Conservation (phyloP, 2,888 invertebrate genomes). For the Theretra japonica region DNA sequence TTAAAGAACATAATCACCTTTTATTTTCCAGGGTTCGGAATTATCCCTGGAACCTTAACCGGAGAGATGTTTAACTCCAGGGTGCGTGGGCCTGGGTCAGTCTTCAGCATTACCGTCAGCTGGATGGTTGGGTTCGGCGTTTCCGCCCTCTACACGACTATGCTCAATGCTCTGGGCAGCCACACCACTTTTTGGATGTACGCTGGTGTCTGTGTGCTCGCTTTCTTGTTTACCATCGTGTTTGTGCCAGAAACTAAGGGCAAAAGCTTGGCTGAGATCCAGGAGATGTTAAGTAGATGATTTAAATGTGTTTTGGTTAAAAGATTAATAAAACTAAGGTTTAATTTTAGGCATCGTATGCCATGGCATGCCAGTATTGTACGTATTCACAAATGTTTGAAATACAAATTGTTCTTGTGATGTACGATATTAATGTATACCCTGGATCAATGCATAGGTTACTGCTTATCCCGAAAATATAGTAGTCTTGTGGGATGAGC, state of each 20-base stretch:
- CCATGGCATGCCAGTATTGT: too few relatives aligned
- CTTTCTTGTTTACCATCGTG: slow-evolving; percentile 45
- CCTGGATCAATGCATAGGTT: too few relatives aligned
- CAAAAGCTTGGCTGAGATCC: slow-evolving; percentile 50
- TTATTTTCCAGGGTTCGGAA: slow-evolving; percentile 43
- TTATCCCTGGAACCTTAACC: slow-evolving; percentile 50
- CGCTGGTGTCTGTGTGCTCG: slow-evolving; percentile 37
- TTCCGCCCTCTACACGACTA: slow-evolving; percentile 42
- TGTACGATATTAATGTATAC: too few relatives aligned
- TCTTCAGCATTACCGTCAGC: slow-evolving; percentile 40
- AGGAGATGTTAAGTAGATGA: slow-evolving; percentile 44
- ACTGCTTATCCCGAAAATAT: too few relatives aligned
- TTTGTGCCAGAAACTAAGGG: slow-evolving; percentile 58
- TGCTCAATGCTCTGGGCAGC: slow-evolving; percentile 43
- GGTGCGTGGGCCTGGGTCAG: slow-evolving; percentile 48
- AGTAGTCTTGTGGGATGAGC: too few relatives aligned
- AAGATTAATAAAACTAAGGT: too few relatives aligned
- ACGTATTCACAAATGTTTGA: too few relatives aligned
- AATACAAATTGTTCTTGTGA: too few relatives aligned
- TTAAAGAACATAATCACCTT: too few relatives aligned
- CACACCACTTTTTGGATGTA: slow-evolving; percentile 49
- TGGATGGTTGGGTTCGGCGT: slow-evolving; percentile 49
- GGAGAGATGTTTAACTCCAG: slow-evolving; percentile 56
- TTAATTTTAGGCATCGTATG: too few relatives aligned
- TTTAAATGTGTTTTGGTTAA: too few relatives aligned